Base-by-base conservation (phyloP, 2,113 vertebrate genomes). In the Geococcyx californianus region DNA sequence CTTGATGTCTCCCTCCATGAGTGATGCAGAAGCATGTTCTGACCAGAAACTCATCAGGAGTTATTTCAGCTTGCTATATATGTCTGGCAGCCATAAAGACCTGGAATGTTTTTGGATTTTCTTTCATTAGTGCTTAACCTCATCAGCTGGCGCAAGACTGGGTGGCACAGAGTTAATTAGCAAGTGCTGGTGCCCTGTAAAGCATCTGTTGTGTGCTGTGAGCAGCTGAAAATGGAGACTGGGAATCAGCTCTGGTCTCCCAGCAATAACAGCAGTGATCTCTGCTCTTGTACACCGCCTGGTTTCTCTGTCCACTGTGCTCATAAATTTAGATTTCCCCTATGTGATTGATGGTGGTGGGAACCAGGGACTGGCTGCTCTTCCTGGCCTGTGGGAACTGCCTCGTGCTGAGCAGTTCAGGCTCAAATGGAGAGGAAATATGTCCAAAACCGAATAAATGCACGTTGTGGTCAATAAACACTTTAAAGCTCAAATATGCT, bases 281-380 rank as follows among this genome's bases (percentile, higher is more conserved):
- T 75, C 51, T 87, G 74, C 77, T 78, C 2, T 8, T 7, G 28
- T 14, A 10, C 4, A 1, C 17, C 17, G 0, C 17, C 36, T 70
- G 33, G 25, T 54, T 67, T 69, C 54, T 47, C 59, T 34, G 10
- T 29, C 21, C 5, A 3, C 16, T 4, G 29, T 10, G 3, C 15
- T 60, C 26, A 17, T 19, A 31, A 58, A n/a, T 58, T 11, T 12
- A 12, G 15, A n/a, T n/a, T 63, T 52, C 16, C 33, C 11, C 59
- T 23, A 0, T 0, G 4, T 9, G 54, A 80, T 20, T 24, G 24
- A 49, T 31, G 77, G 28, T 1, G 1, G 26, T 10, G 44, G 44
- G 34, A 86, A 36, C 25, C 44, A 18, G 54, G 44, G 25, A 9
- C 19, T 4, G 0, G 47, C 74, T 49, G 26, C 55, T 68, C 20